Conservation (phyloP, 2,113 vertebrate species). For the Capreolus pygargus region DNA sequence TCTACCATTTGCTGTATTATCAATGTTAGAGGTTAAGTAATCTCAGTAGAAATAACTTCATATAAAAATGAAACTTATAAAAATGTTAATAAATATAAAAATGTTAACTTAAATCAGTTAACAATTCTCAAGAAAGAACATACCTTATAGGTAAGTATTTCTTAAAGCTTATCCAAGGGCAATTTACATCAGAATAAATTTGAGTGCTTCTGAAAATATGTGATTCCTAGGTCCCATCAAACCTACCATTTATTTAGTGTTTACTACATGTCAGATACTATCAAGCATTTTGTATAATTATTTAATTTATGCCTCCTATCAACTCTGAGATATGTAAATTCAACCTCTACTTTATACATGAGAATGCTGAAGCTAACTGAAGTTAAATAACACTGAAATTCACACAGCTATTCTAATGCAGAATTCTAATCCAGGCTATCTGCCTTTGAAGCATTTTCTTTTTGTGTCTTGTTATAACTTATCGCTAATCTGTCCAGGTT, state of each 20-base stretch:
- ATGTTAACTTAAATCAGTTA: not conserved
- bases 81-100: no score
- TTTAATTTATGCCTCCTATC: not conserved
- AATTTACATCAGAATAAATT: not conserved
- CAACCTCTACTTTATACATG: not conserved
- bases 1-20: not conserved
- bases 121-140: not conserved
- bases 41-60: not conserved
- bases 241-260: not conserved
- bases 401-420: not conserved
- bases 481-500: constrained; percentile 18
- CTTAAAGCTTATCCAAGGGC: not conserved
- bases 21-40: not conserved
- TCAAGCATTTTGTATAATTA: not conserved
- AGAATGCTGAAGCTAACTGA: not conserved
- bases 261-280: not conserved
- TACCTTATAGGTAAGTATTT: not conserved
- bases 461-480: not conserved
- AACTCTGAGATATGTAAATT: not conserved
- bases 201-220: not conserved
- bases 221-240: not conserved
- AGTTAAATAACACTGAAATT: not conserved
- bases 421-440: not conserved
- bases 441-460: not conserved
- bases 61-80: not conserved